Percentiles rank a stretch among this genome's conserved stretches.
phyloP scores from a whole-genome alignment of 2,797 vertebrate genomes.

The Molossus alvarezi region DNA sequence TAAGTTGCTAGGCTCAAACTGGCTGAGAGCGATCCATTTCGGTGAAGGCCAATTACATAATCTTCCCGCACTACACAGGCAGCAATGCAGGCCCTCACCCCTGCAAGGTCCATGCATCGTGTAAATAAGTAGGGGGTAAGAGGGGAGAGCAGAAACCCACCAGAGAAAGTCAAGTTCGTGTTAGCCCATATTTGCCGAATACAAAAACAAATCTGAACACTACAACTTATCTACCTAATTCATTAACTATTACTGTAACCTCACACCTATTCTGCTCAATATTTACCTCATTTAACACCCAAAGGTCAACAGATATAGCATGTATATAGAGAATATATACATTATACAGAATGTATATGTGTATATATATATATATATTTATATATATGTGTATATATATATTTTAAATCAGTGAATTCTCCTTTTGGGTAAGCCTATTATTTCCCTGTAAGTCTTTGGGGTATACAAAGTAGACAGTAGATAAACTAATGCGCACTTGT shows the following conservation, averaged over 20 bases:
- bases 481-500: slow-evolving; percentile 52
- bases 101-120: neutral
- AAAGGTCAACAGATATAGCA: slow-evolving; percentile 27
- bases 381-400: too few species aligned
- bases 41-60: slow-evolving; percentile 1
- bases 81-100: neutral
- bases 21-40: slow-evolving; percentile 7
- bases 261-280: neutral
- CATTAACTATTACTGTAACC: neutral
- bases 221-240: neutral
- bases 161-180: neutral
- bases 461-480: slow-evolving; percentile 60
- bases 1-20: neutral
- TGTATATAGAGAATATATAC: too few species aligned
- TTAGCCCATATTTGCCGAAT: neutral
- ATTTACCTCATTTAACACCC: slow-evolving; percentile 1
- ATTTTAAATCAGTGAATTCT: slow-evolving; percentile 7
- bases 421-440: slow-evolving; percentile 29
- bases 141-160: neutral
- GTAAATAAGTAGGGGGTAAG: neutral
- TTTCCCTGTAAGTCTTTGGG: neutral
- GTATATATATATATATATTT: neutral
- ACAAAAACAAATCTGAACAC: slow-evolving; percentile 21
- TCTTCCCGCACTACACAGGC: neutral
- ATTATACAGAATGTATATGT: neutral